Percentiles rank a stretch among this genome's conserved stretches.
These are phyloP conservation scores for Aplodontia rufa DNA, from an alignment of 2,113 vertebrate species.

Conservation along the genomic window DNA sequence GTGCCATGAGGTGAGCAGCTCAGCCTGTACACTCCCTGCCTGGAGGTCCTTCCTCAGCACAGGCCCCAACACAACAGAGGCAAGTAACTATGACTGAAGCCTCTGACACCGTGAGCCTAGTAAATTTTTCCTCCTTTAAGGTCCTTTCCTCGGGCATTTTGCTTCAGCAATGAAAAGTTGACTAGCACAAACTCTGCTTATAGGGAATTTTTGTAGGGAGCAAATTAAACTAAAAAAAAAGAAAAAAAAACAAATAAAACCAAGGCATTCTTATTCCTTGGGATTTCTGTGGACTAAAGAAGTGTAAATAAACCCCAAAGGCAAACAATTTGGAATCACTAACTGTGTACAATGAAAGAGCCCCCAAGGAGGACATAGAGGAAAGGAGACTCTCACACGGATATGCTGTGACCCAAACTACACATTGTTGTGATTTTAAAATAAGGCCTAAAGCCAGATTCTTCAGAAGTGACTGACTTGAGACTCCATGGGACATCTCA, in stretches of 20 bases:
- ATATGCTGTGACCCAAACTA: conserved; percentile 2
- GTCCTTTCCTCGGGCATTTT: neutral
- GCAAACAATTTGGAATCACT: neutral
- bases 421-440: neutral
- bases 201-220: too few species aligned
- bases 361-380: neutral
- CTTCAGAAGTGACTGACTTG: conserved; percentile 20
- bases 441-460: conserved; percentile 8
- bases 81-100: neutral
- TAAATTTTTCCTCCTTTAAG: neutral
- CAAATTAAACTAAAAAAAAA: neutral
- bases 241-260: neutral
- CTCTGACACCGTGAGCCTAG: neutral
- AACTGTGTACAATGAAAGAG: conserved; percentile 20
- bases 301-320: neutral
- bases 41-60: neutral
- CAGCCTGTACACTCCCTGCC: too few species aligned
- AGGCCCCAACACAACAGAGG: neutral
- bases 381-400: neutral
- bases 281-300: neutral
- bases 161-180: neutral
- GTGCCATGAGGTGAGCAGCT: neutral
- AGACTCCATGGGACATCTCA: neutral
- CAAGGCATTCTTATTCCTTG: neutral
- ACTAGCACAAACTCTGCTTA: neutral